These are phyloP conservation scores for Galago senegalensis DNA, from an alignment of 2,797 vertebrate species.

Conservation along the genomic window DNA sequence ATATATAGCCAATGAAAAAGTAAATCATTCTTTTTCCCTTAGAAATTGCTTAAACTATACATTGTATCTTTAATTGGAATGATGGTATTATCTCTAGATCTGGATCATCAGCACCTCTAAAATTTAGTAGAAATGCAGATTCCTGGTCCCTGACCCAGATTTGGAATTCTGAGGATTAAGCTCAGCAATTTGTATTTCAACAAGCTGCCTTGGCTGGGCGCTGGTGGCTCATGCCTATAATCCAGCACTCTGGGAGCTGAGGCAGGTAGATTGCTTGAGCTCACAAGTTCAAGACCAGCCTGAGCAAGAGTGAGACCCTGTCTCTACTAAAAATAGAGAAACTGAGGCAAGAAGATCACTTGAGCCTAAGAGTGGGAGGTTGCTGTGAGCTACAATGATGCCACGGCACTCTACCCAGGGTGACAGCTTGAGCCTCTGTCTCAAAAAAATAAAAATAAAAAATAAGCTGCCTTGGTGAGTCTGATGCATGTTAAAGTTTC, in stretches of 20 bases:
- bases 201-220: neutral
- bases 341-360: no score
- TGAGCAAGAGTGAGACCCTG: no score
- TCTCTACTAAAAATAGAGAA: no score
- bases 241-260: no score
- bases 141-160: neutral
- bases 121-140: conserved; percentile 41
- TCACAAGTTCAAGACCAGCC: no score
- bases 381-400: no score
- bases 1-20: neutral
- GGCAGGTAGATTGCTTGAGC: no score
- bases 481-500: neutral
- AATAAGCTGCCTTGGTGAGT: neutral
- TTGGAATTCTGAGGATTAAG: neutral
- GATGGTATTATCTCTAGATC: neutral
- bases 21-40: conserved; percentile 30
- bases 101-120: neutral
- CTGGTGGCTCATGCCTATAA: no score
- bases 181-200: neutral
- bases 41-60: neutral
- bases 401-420: no score
- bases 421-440: no score
- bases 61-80: conserved; percentile 18
- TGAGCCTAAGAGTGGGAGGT: no score
- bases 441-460: no score